Percentiles rank a stretch among this genome's conserved stretches.
These are phyloP conservation scores for Eremophila alpestris DNA, from an alignment of 2,797 vertebrate species.

Conservation along the genomic window DNA sequence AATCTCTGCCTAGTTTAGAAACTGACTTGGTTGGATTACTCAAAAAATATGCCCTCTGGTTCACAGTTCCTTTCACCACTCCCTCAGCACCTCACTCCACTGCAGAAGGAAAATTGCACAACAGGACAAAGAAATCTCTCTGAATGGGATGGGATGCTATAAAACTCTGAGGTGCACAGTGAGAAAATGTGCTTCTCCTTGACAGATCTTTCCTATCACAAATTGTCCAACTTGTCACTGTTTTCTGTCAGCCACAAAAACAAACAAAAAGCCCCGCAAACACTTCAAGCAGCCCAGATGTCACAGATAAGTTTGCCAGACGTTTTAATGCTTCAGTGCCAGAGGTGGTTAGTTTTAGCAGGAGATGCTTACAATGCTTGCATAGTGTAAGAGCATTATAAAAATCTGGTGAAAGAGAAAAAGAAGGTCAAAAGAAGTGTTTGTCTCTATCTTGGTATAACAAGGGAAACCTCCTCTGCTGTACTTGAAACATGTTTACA, in stretches of 20 bases:
- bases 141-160: neutral
- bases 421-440: neutral
- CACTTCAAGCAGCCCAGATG: neutral
- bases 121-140: neutral
- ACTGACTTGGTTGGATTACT: neutral
- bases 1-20: neutral
- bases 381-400: neutral
- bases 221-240: neutral
- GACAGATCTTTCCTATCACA: neutral
- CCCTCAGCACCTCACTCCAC: neutral
- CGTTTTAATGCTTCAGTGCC: neutral
- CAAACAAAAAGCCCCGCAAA: neutral
- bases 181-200: neutral
- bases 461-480: neutral
- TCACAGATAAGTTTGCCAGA: neutral
- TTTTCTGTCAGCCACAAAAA: neutral
- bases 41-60: neutral
- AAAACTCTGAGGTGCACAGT: neutral
- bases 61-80: neutral
- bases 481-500: neutral
- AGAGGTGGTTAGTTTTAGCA: neutral
- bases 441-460: neutral
- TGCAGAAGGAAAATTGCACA: neutral
- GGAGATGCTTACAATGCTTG: neutral
- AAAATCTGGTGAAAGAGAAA: neutral